phyloP scores from a whole-genome alignment of 2,113 vertebrate species.

The Xiphias gladius region DNA sequence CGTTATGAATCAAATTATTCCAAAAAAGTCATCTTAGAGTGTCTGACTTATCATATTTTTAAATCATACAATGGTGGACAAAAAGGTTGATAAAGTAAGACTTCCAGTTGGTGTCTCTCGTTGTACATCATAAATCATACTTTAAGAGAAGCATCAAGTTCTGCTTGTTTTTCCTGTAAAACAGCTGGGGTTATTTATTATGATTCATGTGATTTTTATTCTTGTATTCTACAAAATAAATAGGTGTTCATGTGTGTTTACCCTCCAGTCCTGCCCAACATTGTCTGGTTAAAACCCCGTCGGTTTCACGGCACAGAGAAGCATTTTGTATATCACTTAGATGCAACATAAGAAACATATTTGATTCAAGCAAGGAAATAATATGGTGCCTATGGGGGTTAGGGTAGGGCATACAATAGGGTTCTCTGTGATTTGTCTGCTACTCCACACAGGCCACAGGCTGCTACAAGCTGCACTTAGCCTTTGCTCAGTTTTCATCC shows the following conservation, averaged over 20 bases:
- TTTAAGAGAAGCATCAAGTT: too few relatives aligned
- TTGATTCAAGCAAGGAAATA: not conserved
- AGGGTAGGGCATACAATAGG: not conserved
- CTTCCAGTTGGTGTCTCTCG: not conserved
- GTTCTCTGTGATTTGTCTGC: slow-evolving; percentile 16
- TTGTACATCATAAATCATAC: not conserved
- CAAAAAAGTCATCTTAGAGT: not conserved
- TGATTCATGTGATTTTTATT: not conserved
- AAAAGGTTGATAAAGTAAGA: too few relatives aligned
- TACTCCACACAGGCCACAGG: slow-evolving; percentile 19
- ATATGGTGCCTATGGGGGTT: not conserved
- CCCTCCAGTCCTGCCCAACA: not conserved
- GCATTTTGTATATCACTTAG: not conserved
- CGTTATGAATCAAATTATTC: not conserved
- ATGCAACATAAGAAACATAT: not conserved
- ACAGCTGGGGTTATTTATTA: not conserved
- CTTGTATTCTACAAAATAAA: not conserved
- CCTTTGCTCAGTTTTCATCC: slow-evolving; percentile 29
- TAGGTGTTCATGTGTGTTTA: not conserved
- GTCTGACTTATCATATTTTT: not conserved
- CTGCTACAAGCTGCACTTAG: slow-evolving; percentile 46
- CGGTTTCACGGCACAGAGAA: not conserved
- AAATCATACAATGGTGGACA: slow-evolving; percentile 1
- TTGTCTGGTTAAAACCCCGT: not conserved
- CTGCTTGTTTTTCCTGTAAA: too few relatives aligned